Conservation (phyloP, 2,113 vertebrate genomes). For the Tenrec ecaudatus region DNA sequence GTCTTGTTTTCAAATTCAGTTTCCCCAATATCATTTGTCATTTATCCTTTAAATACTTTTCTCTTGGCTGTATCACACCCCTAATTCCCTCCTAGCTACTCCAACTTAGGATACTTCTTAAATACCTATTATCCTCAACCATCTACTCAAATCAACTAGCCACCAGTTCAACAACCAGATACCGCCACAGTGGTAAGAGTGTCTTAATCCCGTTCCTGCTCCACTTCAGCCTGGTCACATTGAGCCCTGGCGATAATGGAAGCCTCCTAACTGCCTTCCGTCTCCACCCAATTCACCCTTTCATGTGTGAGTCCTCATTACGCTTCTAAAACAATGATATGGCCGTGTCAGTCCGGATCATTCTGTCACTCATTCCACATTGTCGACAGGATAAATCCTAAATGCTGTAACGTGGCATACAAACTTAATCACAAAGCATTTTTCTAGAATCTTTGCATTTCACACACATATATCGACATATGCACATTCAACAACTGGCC, state of each 20-base stretch:
- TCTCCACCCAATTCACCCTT: not conserved
- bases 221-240: not conserved
- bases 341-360: no score
- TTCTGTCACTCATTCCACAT: no score
- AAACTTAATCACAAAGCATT: no score
- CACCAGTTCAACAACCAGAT: not conserved
- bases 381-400: no score
- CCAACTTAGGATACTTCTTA: conserved; percentile 26
- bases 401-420: no score
- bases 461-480: no score
- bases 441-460: no score
- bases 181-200: not conserved
- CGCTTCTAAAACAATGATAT: not conserved
- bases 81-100: not conserved
- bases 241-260: not conserved
- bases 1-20: not conserved
- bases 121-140: not conserved
- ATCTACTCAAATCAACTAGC: not conserved
- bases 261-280: not conserved
- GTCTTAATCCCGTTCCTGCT: not conserved
- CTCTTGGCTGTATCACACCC: not conserved
- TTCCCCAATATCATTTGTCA: not conserved
- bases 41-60: not conserved
- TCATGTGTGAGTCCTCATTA: not conserved
- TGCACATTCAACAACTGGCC: no score